Evolutionary conservation across 2,888 invertebrate genomes (phyloP).

Genomic region (Tanytarsus gracilentus): DNA sequence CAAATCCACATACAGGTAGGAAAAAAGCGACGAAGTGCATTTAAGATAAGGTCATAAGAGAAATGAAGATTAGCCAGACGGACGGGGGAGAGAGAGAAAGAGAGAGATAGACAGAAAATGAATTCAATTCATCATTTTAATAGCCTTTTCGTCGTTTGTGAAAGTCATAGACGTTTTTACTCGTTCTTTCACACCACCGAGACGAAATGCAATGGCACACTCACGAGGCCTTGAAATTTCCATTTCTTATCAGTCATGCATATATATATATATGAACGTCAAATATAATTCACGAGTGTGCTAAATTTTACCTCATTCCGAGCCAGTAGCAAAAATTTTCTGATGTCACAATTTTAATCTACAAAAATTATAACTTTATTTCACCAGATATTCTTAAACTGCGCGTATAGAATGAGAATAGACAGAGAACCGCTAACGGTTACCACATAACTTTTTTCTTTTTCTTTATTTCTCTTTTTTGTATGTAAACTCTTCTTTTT

Average conservation of each 20-base stretch:
- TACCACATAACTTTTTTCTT: conserved; percentile 11
- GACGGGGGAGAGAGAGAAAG: background rate
- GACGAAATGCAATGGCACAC: background rate
- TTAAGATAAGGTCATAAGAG: background rate
- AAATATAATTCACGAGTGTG: too few species aligned
- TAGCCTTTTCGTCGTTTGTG: background rate
- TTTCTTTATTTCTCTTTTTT: conserved; percentile 9
- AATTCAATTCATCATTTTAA: conserved; percentile 9
- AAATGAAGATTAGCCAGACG: too few species aligned
- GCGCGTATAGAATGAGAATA: too few species aligned
- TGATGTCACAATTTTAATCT: too few species aligned
- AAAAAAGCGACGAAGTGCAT: background rate
- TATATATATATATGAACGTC: background rate
- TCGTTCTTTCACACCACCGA: background rate
- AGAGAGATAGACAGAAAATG: background rate
- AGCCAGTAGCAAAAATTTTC: too few species aligned
- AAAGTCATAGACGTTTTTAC: background rate
- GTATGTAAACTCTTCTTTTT: background rate
- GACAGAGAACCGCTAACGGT: conserved; percentile 10
- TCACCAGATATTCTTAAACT: too few species aligned
- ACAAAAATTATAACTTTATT: too few species aligned
- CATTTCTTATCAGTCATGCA: background rate
- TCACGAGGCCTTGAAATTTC: background rate
- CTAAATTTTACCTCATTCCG: too few species aligned
- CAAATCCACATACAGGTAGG: conserved; percentile 1